Conservation (phyloP, 2,797 vertebrate species). For the Ambastaia sidthimunki region DNA sequence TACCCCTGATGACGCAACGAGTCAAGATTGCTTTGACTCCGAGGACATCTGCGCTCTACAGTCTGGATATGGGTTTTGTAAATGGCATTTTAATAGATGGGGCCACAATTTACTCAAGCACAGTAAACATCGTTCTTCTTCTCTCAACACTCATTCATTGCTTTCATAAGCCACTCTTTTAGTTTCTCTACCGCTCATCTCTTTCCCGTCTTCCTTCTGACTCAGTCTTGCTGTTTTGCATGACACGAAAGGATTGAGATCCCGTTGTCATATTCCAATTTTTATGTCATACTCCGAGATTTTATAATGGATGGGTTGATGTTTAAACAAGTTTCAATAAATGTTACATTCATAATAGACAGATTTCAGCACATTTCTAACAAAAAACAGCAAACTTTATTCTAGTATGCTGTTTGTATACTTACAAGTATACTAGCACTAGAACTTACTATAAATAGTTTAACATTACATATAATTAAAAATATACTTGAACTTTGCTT, state of each 20-base stretch:
- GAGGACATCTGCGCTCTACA: constrained; percentile 4
- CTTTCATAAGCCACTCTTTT: constrained; percentile 37
- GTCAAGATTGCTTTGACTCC: not conserved
- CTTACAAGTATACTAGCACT: no score
- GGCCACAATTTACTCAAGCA: constrained; percentile 12
- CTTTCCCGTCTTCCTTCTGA: constrained; percentile 36
- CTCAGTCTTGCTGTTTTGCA: constrained; percentile 25
- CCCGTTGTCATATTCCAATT: constrained; percentile 17
- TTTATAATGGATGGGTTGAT: not conserved
- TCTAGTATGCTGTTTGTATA: no score
- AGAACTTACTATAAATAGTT: no score
- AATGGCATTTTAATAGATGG: constrained; percentile 22
- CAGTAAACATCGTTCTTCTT: constrained; percentile 20
- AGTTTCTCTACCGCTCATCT: constrained; percentile 18
- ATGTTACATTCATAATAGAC: no score
- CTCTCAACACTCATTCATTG: constrained; percentile 24
- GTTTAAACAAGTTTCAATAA: not conserved
- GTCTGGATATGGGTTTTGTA: constrained; percentile 25
- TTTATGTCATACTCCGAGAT: not conserved
- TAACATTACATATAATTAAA: no score
- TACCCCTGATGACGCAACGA: constrained; percentile 17
- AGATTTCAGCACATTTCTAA: no score
- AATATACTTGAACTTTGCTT: no score
- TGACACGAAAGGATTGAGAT: constrained; percentile 28
- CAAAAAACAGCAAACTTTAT: no score